These are phyloP conservation scores for Pelecanoides urinatrix DNA, from an alignment of 2,113 vertebrate species.

Conservation along the genomic window DNA sequence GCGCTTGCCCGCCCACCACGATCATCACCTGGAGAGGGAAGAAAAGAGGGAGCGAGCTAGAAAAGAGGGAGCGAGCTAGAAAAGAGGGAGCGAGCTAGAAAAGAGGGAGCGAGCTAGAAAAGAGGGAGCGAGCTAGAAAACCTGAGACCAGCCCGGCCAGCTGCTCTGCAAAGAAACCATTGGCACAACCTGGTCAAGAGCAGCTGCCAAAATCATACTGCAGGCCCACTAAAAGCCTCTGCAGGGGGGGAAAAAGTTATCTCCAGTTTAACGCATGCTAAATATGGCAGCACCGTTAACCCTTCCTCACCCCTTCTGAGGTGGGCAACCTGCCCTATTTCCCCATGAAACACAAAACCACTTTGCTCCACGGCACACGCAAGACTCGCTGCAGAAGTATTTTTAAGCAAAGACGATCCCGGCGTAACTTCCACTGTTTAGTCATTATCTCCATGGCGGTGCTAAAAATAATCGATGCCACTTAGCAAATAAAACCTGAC, in stretches of 20 bases:
- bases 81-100: no score
- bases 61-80: no score
- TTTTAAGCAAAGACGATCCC: background rate
- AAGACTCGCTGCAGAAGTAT: background rate
- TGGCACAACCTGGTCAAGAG: background rate
- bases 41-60: no score
- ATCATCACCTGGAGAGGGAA: conserved; percentile 89
- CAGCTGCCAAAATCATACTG: background rate
- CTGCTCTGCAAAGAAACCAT: background rate
- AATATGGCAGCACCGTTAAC: background rate
- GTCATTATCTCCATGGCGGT: background rate
- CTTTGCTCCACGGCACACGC: accelerated
- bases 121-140: no score
- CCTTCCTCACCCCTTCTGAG: background rate
- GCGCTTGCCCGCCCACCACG: conserved; percentile 94
- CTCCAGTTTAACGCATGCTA: background rate
- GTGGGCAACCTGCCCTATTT: background rate
- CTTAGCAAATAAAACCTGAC: conserved; percentile 31
- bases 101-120: no score
- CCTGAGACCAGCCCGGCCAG: background rate
- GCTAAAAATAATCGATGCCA: conserved; percentile 26
- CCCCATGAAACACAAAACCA: background rate
- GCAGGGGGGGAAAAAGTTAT: background rate
- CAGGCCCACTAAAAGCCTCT: background rate
- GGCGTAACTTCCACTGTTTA: background rate